Evolutionary conservation across 2,888 invertebrate species (phyloP).

Genomic region (Drosophila cognata): DNA sequence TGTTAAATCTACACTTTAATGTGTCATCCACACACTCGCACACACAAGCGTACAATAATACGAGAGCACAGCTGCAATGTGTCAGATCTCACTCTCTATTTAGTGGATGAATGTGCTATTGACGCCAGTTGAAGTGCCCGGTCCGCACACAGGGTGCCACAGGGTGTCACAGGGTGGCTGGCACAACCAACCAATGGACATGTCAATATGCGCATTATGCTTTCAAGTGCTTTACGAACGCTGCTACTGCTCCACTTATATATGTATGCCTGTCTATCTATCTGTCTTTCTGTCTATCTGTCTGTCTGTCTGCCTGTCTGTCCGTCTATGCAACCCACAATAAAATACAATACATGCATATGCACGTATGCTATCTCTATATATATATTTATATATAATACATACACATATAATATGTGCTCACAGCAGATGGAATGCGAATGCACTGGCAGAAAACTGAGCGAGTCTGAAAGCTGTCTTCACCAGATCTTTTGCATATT

Average conservation of each 20-base stretch:
- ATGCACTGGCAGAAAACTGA: conserved; percentile 18
- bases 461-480: background rate
- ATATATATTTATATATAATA: background rate
- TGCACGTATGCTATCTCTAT: background rate
- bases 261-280: background rate
- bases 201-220: conserved; percentile 63
- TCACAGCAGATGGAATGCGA: conserved; percentile 11
- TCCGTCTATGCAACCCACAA: background rate
- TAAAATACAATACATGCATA: conserved; percentile 1
- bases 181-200: conserved; percentile 25
- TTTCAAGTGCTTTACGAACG: conserved; percentile 46
- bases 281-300: background rate
- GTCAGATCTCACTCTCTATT: background rate
- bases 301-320: background rate
- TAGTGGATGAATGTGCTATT: conserved; percentile 21
- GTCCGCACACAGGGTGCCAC: background rate
- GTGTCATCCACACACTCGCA: conserved; percentile 45
- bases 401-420: background rate
- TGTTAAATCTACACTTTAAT: conserved; percentile 54
- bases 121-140: conserved; percentile 39
- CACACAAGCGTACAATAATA: background rate
- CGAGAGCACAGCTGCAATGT: conserved; percentile 17
- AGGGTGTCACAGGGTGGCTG: conserved; percentile 21
- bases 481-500: background rate
- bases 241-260: conserved; percentile 37